phyloP scores from a whole-genome alignment of 1,140 invertebrate genomes.

The Drosophila albomicans region DNA sequence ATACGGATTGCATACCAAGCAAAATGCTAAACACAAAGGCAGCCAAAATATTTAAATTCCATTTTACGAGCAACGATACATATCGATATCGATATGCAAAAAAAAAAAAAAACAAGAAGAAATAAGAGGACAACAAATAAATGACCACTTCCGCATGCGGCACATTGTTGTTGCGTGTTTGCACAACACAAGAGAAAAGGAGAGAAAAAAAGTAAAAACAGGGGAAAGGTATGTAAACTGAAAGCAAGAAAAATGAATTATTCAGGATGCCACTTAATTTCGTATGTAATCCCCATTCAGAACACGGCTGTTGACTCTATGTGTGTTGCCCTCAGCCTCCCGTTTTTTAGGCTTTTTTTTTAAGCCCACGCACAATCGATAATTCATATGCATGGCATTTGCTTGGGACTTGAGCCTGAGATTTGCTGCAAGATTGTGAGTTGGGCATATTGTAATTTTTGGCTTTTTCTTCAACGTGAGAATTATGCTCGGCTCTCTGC shows the following conservation, averaged over 20 bases:
- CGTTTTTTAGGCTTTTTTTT: not conserved
- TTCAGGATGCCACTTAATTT: slow-evolving; percentile 65
- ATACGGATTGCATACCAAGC: slow-evolving; percentile 1
- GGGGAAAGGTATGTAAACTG: slow-evolving; percentile 3
- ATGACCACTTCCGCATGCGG: slow-evolving; percentile 65
- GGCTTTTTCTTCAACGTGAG: slow-evolving; percentile 59
- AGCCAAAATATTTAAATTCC: slow-evolving; percentile 30
- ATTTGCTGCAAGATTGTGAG: slow-evolving; percentile 8
- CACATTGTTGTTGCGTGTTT: slow-evolving; percentile 12
- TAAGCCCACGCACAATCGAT: slow-evolving; percentile 74
- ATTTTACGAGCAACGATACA: slow-evolving; percentile 41
- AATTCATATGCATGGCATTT: slow-evolving; percentile 71
- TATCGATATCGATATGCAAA: slow-evolving; percentile 67
- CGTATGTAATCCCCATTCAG: slow-evolving; percentile 70
- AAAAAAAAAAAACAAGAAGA: not conserved
- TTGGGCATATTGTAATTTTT: slow-evolving; percentile 23
- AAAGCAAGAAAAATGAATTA: slow-evolving; percentile 60
- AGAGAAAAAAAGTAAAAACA: slow-evolving; percentile 8
- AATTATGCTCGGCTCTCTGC: slow-evolving; percentile 55
- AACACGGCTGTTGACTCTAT: slow-evolving; percentile 53
- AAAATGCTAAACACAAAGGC: slow-evolving; percentile 27
- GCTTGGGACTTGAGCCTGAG: slow-evolving; percentile 10
- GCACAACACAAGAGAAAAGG: slow-evolving; percentile 28
- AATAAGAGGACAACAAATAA: slow-evolving; percentile 44
- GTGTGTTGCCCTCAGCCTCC: not conserved